These are phyloP conservation scores for Cossypha heuglini DNA, from an alignment of 2,797 vertebrate genomes.

Conservation along the genomic window DNA sequence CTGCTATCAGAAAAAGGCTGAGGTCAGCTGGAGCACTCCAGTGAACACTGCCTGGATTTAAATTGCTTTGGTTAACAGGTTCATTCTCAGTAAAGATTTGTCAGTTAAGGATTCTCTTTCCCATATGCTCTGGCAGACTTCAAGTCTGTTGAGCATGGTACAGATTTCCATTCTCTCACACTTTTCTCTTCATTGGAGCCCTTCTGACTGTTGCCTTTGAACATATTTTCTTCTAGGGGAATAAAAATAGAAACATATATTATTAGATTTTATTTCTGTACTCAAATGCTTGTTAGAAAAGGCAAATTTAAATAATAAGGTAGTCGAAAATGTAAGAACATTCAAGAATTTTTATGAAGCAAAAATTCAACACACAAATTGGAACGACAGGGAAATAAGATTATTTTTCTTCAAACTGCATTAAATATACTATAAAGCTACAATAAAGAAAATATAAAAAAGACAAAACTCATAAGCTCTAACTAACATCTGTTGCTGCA, in stretches of 20 bases:
- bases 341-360: background rate
- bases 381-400: background rate
- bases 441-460: constrained; percentile 20
- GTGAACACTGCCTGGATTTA: background rate
- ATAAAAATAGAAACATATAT: background rate
- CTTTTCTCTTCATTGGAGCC: background rate
- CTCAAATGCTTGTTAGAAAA: background rate
- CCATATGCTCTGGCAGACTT: background rate
- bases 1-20: background rate
- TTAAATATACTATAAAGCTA: background rate
- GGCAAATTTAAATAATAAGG: background rate
- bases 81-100: background rate
- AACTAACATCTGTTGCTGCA: constrained; percentile 47
- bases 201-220: background rate
- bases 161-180: background rate
- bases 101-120: background rate
- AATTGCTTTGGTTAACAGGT: constrained; percentile 1
- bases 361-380: background rate
- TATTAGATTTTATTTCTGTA: background rate
- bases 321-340: background rate
- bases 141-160: background rate
- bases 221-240: background rate
- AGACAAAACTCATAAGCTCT: background rate
- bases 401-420: background rate
- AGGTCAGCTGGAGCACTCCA: background rate